Base-by-base conservation (phyloP, 2,113 vertebrate genomes). In the Podiceps cristatus region DNA sequence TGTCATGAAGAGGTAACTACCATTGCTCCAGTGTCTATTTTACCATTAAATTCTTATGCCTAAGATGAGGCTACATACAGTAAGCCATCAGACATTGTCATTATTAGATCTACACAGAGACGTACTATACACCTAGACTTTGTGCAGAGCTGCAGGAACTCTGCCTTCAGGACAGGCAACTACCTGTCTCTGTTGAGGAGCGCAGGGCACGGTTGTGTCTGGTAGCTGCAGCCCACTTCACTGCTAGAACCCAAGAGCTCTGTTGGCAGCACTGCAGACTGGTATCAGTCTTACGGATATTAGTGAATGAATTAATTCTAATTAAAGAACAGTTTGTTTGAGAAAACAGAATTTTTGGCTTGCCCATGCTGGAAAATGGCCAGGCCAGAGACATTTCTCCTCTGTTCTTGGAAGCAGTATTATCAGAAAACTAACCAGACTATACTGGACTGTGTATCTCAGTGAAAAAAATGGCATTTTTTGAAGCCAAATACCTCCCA, bases 341-440 rank as follows among this genome's bases (percentile, higher is more conserved):
- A 69, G 33, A 62, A 89, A 89, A 77, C 17, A 58, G 60, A 93
- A 5, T 15, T 83, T 90, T 79, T 86, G 71, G 15, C 64, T 87
- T 95, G 29, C n/a, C 66, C 86, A 8, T 10, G 3, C 31, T 69
- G 56, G 86, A 85, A 77, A 69, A 56, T 93, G 80, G 35, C 67
- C 42, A 71, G 28, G 27, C 37, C 52, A 37, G 47, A 91, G 67
- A 87, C 64, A 24, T 69, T 84, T 94, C 67, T 91, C 52, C 42
- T 93, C 55, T 95, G 44, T 69, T 84, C 63, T 62, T 97, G 42
- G 64, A 67, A 86, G 59, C n/a, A 67, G 27, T 80, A 28, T 76
- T 71, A 52, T 24, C 18, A 52, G 77, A 73, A 80, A 59, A 62
- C 47, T 72, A 69, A 42, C 28, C 14, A 31, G 19, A 10, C 66